These are phyloP conservation scores for Ophion obscuratus DNA, from an alignment of 2,888 invertebrate species.

Conservation along the genomic window DNA sequence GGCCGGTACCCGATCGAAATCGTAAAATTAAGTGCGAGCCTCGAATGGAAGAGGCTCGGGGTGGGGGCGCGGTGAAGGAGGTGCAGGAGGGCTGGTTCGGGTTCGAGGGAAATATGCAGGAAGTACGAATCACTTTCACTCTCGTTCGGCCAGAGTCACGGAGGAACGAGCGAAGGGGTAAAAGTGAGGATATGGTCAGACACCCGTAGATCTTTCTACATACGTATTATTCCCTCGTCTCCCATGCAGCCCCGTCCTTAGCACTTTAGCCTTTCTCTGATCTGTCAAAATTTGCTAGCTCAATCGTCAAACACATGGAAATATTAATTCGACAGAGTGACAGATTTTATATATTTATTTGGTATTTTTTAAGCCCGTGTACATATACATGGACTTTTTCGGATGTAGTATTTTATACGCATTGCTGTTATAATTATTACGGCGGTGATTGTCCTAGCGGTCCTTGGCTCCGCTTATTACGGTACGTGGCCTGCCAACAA, in stretches of 20 bases:
- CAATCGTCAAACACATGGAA: too few species aligned
- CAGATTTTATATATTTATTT: too few species aligned
- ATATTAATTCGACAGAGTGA: too few species aligned
- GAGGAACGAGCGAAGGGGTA: background rate
- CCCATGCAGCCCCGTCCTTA: background rate
- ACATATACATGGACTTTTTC: background rate
- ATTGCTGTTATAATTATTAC: constrained; percentile 76
- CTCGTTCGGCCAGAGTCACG: constrained; percentile 26
- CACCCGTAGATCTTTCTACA: constrained; percentile 36
- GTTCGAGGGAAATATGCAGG: constrained; percentile 70
- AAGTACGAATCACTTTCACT: constrained; percentile 80
- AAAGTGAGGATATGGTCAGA: background rate
- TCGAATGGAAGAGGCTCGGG: background rate
- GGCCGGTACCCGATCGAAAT: constrained; percentile 63
- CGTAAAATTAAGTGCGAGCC: constrained; percentile 44
- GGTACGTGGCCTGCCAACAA: constrained; percentile 78
- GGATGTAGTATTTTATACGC: background rate
- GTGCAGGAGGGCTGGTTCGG: background rate
- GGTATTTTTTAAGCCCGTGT: too few species aligned
- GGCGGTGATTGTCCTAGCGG: constrained; percentile 82
- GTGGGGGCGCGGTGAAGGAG: background rate
- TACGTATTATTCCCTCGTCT: background rate
- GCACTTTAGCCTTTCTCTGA: background rate
- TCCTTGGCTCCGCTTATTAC: constrained; percentile 80
- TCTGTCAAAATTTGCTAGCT: background rate